Conservation (phyloP, 2,113 vertebrate genomes). For the Chloebia gouldiae region DNA sequence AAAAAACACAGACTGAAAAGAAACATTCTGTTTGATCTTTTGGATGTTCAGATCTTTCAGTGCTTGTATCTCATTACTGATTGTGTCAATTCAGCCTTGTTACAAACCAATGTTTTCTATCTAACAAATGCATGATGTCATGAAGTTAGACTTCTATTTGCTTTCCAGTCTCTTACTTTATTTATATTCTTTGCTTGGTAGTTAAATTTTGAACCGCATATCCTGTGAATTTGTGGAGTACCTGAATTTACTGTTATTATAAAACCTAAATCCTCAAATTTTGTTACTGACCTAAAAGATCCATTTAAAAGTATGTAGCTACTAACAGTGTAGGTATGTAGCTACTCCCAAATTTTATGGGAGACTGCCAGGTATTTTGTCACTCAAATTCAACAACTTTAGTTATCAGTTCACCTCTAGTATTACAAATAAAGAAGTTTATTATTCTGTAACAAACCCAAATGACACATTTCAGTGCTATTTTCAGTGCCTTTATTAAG, state of each 20-base stretch:
- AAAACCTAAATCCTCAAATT: background rate
- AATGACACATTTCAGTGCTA: background rate
- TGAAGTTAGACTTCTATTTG: background rate
- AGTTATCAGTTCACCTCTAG: background rate
- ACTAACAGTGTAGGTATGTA: background rate
- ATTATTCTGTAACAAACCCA: background rate
- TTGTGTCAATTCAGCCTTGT: background rate
- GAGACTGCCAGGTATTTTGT: background rate
- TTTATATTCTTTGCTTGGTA: slow-evolving; percentile 3
- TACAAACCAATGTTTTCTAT: background rate
- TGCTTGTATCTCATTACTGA: slow-evolving; percentile 25
- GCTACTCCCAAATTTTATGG: background rate
- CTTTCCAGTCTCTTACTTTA: background rate
- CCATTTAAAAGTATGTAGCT: background rate
- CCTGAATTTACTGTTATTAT: background rate
- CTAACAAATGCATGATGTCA: background rate
- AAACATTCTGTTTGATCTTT: slow-evolving; percentile 44
- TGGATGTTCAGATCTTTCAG: background rate
- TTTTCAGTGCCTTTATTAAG: background rate
- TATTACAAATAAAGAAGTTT: background rate
- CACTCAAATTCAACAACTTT: background rate
- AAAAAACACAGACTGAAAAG: background rate
- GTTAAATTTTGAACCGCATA: background rate
- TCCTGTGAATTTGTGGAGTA: background rate
- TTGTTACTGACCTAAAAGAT: background rate